Conservation (phyloP, 2,888 invertebrate genomes). For the Drosophila mercatorum region DNA sequence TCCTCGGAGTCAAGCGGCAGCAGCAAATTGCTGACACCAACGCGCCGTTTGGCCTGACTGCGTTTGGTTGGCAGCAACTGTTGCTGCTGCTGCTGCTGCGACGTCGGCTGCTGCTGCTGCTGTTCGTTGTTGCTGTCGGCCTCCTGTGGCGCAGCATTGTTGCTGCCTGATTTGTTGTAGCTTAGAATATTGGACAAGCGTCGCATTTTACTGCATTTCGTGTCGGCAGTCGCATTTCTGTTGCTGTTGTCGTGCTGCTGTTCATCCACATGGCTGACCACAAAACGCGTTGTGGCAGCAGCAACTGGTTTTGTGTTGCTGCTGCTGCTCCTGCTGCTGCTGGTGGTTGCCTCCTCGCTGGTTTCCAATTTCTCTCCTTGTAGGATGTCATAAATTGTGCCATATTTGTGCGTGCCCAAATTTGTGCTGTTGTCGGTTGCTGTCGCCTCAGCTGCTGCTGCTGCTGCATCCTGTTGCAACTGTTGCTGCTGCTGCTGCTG, state of each 20-base stretch:
- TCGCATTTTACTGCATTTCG: conserved; percentile 80
- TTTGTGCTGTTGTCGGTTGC: conserved; percentile 19
- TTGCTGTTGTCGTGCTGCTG: conserved; percentile 32
- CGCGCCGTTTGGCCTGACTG: conserved; percentile 67
- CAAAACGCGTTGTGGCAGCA: conserved; percentile 79
- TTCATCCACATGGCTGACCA: conserved; percentile 84
- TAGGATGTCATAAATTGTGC: conserved; percentile 84
- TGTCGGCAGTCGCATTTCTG: conserved; percentile 26
- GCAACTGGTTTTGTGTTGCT: conserved; percentile 36
- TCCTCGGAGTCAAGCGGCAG: conserved; percentile 83
- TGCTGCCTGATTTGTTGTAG: conserved; percentile 63
- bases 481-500: conserved; percentile 61
- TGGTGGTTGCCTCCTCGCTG: conserved; percentile 20
- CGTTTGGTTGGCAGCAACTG: conserved; percentile 49
- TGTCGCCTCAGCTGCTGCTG: conserved; percentile 14
- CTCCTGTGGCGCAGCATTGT: conserved; percentile 30
- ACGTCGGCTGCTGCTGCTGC: conserved; percentile 24
- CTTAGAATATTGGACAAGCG: conserved; percentile 84
- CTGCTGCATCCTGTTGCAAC: conserved; percentile 46
- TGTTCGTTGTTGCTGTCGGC: conserved; percentile 10
- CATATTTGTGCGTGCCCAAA: conserved; percentile 77
- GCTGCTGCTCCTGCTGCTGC: too few relatives aligned
- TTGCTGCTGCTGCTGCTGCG: conserved; percentile 27
- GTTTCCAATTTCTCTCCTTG: conserved; percentile 79
- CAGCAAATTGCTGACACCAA: conserved; percentile 76